Evolutionary conservation across 2,113 vertebrate genomes (phyloP).

Genomic region (Dryoscopus gambensis): DNA sequence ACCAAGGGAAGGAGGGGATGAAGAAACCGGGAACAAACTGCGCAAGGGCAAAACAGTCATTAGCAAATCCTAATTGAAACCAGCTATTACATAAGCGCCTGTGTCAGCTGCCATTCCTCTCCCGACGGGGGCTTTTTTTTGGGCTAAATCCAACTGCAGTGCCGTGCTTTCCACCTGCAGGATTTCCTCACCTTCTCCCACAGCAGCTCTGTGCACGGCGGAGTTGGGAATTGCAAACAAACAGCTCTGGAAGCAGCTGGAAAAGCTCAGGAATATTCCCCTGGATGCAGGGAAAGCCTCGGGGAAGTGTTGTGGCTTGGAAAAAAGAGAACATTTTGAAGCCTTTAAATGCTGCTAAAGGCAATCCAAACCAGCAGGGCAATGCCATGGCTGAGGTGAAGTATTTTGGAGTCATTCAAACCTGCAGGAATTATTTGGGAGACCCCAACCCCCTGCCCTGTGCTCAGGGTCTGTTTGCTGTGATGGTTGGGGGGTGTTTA

Average conservation of each 20-base stretch:
- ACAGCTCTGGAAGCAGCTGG: neutral
- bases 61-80: constrained; percentile 37
- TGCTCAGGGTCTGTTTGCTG: neutral
- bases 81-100: neutral
- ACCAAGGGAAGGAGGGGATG: neutral
- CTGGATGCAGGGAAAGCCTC: neutral
- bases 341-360: neutral
- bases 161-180: neutral
- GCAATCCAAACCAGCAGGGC: neutral
- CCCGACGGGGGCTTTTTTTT: neutral
- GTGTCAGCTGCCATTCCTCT: neutral
- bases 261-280: neutral
- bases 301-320: neutral
- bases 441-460: neutral
- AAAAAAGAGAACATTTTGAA: neutral
- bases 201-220: no score
- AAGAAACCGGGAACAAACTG: constrained; percentile 22
- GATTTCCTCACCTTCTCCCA: neutral
- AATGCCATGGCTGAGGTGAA: fast-evolving
- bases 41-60: constrained; percentile 47
- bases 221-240: neutral
- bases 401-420: neutral
- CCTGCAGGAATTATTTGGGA: neutral
- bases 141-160: neutral
- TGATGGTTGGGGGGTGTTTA: neutral